Conservation (phyloP, 2,113 vertebrate species). For the Naja naja region DNA sequence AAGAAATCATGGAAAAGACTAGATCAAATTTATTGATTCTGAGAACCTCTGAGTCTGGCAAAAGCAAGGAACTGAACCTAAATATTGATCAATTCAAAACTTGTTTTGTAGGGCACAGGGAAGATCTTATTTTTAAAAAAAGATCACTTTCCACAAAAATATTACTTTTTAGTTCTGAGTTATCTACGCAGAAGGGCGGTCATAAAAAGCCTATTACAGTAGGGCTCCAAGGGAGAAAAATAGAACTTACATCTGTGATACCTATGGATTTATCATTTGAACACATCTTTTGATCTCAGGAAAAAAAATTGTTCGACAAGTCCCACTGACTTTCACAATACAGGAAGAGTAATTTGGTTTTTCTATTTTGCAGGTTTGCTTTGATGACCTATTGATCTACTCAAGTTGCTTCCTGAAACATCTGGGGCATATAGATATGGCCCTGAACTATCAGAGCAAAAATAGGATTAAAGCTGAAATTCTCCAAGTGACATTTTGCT, state of each 20-base stretch:
- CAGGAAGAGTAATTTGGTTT: slow-evolving; percentile 20
- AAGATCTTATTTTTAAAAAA: not conserved
- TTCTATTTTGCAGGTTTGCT: slow-evolving; percentile 36
- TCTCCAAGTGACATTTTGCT: slow-evolving; percentile 45
- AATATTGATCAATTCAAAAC: slow-evolving; percentile 1
- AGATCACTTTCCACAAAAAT: not conserved
- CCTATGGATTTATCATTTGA: slow-evolving; percentile 26
- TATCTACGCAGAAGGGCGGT: not conserved
- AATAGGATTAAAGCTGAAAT: slow-evolving; percentile 52
- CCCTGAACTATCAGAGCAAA: slow-evolving; percentile 31
- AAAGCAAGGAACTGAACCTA: slow-evolving; percentile 11
- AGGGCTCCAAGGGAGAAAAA: not conserved
- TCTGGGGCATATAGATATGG: slow-evolving; percentile 40
- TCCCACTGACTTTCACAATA: slow-evolving; percentile 26
- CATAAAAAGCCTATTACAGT: slow-evolving; percentile 19
- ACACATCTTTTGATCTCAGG: slow-evolving; percentile 28
- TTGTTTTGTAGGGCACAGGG: not conserved
- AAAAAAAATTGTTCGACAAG: not conserved
- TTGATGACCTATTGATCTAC: slow-evolving; percentile 52
- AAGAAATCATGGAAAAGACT: not conserved
- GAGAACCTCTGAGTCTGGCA: not conserved
- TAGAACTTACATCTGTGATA: not conserved
- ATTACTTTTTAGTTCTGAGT: not conserved
- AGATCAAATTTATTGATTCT: not conserved
- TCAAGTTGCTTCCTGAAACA: slow-evolving; percentile 33